A percentile compares a stretch with the other conserved stretches of the same genome.
phyloP scores from a whole-genome alignment of 2,888 invertebrate genomes.

The Uloborus plumipes region DNA sequence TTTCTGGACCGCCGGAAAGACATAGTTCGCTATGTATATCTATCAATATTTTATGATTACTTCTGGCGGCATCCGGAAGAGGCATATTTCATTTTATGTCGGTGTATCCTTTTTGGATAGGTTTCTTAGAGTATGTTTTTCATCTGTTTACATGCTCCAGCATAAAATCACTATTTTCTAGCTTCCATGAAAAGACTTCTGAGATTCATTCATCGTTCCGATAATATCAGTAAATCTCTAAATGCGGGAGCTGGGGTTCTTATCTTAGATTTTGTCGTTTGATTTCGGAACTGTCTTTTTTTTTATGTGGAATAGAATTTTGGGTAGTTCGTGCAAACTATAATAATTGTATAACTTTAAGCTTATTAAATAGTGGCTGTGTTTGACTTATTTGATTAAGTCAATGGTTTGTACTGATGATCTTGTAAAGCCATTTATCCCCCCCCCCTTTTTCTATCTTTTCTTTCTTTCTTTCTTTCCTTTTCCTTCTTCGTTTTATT shows the following conservation, averaged over 20 bases:
- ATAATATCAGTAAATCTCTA: slow-evolving; percentile 9
- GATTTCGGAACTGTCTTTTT: too few species aligned
- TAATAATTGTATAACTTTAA: too few species aligned
- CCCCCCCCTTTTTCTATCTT: too few species aligned
- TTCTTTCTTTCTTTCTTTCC: too few species aligned
- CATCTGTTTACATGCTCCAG: neutral
- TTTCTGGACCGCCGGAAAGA: slow-evolving; percentile 15
- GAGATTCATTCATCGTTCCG: slow-evolving; percentile 8
- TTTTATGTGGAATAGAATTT: too few species aligned
- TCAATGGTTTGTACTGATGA: too few species aligned
- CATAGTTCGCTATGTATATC: slow-evolving; percentile 16
- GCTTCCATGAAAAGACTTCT: slow-evolving; percentile 4
- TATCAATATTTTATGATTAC: slow-evolving; percentile 58
- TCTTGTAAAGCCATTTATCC: too few species aligned
- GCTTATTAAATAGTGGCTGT: too few species aligned
- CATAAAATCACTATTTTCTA: slow-evolving; percentile 15
- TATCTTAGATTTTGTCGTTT: neutral
- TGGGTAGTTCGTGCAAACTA: too few species aligned
- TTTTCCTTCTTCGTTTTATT: too few species aligned
- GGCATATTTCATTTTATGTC: slow-evolving; percentile 43
- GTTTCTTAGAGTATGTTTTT: slow-evolving; percentile 7
- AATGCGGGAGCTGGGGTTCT: neutral
- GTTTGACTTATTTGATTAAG: too few species aligned
- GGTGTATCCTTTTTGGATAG: slow-evolving; percentile 11
- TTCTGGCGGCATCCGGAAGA: slow-evolving; percentile 25